These are phyloP conservation scores for Cossypha polioptera DNA, from an alignment of 2,797 vertebrate genomes.

Conservation along the genomic window DNA sequence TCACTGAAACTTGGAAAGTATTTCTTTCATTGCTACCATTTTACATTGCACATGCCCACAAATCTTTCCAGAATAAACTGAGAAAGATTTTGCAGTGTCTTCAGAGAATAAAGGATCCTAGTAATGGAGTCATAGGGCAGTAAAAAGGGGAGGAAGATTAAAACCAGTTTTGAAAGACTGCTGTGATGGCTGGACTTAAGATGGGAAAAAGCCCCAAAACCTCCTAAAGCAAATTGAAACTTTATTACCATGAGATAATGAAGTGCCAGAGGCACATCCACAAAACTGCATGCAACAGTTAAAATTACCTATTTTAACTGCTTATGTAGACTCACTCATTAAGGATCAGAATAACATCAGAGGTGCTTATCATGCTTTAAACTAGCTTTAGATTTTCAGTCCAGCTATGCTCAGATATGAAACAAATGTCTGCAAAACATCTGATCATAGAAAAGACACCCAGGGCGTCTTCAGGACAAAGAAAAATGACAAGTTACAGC, in stretches of 20 bases:
- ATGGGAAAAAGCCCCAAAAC: rapidly evolving
- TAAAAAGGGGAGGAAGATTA: background rate
- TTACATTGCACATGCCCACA: background rate
- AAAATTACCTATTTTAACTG: background rate
- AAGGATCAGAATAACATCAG: background rate
- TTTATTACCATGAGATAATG: background rate
- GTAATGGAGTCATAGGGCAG: background rate
- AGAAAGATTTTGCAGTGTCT: background rate
- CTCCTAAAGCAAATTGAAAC: background rate
- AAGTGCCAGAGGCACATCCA: background rate
- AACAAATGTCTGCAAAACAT: background rate
- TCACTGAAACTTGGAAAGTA: background rate
- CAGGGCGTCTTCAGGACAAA: background rate
- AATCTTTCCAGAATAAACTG: background rate
- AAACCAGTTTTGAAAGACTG: background rate
- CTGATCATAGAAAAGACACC: background rate
- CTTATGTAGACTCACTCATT: background rate
- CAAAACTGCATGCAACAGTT: background rate
- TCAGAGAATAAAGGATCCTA: background rate
- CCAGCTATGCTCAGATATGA: background rate
- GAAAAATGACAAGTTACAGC: background rate
- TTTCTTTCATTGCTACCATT: background rate
- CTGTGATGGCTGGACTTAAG: background rate
- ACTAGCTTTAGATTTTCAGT: background rate
- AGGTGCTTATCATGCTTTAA: background rate